phyloP scores from a whole-genome alignment of 2,797 vertebrate species.

The Salarias fasciatus region DNA sequence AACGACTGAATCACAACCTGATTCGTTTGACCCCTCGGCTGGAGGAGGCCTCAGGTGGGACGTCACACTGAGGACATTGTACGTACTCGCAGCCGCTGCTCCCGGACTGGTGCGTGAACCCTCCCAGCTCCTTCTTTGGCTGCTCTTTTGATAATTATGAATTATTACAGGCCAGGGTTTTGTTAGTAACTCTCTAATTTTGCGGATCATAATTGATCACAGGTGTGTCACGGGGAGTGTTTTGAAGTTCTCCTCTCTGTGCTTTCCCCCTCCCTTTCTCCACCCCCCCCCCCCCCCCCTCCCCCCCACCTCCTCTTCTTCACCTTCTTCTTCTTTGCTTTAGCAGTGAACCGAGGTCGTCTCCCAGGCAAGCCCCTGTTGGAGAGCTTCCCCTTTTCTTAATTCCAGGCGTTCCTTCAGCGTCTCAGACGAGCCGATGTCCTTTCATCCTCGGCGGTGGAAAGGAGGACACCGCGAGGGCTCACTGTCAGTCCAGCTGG shows the following conservation, averaged over 20 bases:
- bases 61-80: slow-evolving; percentile 46
- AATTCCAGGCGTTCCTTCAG: slow-evolving; percentile 79
- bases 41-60: slow-evolving; percentile 50
- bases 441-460: slow-evolving; percentile 79
- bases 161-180: slow-evolving; percentile 76
- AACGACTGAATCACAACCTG: slow-evolving; percentile 62
- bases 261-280: not conserved
- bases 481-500: slow-evolving; percentile 80
- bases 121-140: slow-evolving; percentile 48
- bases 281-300: not conserved
- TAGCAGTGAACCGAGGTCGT: slow-evolving; percentile 74
- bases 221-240: slow-evolving; percentile 71
- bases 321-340: slow-evolving; percentile 51
- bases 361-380: slow-evolving; percentile 74
- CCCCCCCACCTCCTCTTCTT: slow-evolving; percentile 1
- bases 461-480: slow-evolving; percentile 76
- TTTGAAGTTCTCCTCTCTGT: slow-evolving; percentile 62
- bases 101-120: slow-evolving; percentile 60
- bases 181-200: slow-evolving; percentile 79
- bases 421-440: slow-evolving; percentile 73
- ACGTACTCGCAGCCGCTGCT: slow-evolving; percentile 18
- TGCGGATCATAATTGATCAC: slow-evolving; percentile 79
- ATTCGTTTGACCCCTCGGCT: slow-evolving; percentile 51
- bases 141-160: slow-evolving; percentile 78
- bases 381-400: slow-evolving; percentile 78